These are phyloP conservation scores for Bruchidius siliquastri DNA, from an alignment of 2,888 invertebrate species.

Conservation along the genomic window DNA sequence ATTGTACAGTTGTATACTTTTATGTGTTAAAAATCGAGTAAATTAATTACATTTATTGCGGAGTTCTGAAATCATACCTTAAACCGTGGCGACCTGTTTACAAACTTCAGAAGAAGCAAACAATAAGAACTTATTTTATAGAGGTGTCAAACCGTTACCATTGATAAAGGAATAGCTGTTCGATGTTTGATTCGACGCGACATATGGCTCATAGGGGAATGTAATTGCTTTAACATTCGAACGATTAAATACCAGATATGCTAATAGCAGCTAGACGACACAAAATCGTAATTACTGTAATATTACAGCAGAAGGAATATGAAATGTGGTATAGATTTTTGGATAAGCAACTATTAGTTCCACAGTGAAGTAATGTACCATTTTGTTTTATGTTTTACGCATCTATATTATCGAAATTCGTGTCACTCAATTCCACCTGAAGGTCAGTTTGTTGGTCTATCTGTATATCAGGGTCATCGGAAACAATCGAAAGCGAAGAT, in stretches of 20 bases:
- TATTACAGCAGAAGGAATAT: too few species aligned
- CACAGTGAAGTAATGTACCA: too few species aligned
- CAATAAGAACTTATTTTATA: neutral
- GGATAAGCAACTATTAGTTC: too few species aligned
- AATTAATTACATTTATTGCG: neutral
- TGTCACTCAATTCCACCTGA: too few species aligned
- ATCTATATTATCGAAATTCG: too few species aligned
- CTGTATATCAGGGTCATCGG: too few species aligned
- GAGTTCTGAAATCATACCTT: neutral
- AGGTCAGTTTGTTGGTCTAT: too few species aligned
- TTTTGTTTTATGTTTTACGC: too few species aligned
- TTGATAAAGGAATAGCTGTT: neutral
- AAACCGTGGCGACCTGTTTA: neutral
- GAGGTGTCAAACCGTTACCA: neutral
- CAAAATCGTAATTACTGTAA: neutral
- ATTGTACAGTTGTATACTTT: neutral
- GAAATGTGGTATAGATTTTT: too few species aligned
- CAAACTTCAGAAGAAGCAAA: neutral
- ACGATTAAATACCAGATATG: neutral
- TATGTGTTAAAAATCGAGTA: neutral
- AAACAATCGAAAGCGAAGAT: too few species aligned
- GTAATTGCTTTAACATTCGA: neutral
- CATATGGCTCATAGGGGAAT: neutral
- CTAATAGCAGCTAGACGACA: neutral
- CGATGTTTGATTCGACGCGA: neutral